phyloP scores from a whole-genome alignment of 2,113 vertebrate species.

The Spheniscus mendiculus region DNA sequence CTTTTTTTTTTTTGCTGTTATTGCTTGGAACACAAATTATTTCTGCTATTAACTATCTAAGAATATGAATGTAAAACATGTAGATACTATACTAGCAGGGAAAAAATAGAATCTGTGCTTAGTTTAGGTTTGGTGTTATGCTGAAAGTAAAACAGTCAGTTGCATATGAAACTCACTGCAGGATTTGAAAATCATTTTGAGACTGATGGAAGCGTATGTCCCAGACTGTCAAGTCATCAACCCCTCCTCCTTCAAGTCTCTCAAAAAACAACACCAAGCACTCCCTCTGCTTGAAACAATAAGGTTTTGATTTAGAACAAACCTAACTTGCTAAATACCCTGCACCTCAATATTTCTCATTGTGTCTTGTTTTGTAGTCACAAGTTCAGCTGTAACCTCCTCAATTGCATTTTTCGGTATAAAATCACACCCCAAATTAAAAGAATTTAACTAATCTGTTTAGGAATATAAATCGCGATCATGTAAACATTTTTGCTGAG shows the following conservation, averaged over 20 bases:
- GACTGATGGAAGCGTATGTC: not conserved
- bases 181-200: not conserved
- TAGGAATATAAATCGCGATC: not conserved
- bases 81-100: not conserved
- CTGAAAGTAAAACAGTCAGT: not conserved
- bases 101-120: not conserved
- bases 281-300: not conserved
- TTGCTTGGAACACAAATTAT: not conserved
- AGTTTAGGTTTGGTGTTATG: not conserved
- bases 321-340: not conserved
- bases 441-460: not conserved
- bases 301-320: not conserved
- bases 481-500: not conserved
- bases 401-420: not conserved
- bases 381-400: not conserved
- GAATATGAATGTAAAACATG: not conserved
- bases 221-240: not conserved
- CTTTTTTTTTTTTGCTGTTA: not conserved
- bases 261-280: not conserved
- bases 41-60: not conserved
- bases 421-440: not conserved
- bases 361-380: not conserved
- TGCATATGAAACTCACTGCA: not conserved
- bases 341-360: not conserved
- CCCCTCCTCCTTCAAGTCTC: not conserved